Evolutionary conservation across 2,113 vertebrate genomes (phyloP), one percentile per base, ranked within the genome.

Genomic region (Antechinus flavipes): DNA sequence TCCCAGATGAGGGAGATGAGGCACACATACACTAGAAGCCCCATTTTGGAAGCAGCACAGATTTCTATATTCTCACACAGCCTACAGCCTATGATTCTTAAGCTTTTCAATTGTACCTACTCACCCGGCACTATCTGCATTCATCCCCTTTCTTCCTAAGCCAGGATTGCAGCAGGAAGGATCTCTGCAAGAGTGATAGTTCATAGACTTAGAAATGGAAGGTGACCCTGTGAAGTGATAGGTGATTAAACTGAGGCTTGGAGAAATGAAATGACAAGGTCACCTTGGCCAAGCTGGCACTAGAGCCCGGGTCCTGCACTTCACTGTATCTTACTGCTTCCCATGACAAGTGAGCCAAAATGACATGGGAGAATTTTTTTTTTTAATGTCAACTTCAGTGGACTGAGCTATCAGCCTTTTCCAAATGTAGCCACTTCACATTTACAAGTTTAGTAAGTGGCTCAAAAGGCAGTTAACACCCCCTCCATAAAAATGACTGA

Each of bases 81-180:
- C 49, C 90, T 54, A 94, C 91, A 58, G 26, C 89, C 95, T 91
- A 5, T 54, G 47, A 27, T 92, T 95, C 90, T 90, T 53, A 93
- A 95, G 93, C 30, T 23, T 96, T 95, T 94, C 96, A 47, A 89
- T 94, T 89, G 54, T 52, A 84, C 2, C n/a, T 42, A 42, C 19
- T 84, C 42, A 84, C 68, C 68, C 42, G 35, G 68, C 89, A 95
- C 46, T 93, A 54, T 91, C 58, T 93, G 26, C 46, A 91, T 92
- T 96, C 84, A 96, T 61, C 90, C 90, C 90, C 9, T 93, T 95
- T 91, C 89, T 95, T 94, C 19, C 68, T 84, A 84, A 95, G 61
- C 95, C 49, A 89, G 92, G 7, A 47, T 92, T 30, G 54, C 56
- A 92, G 47, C 26, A 91, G 54, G 91, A 7, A 27, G 76, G 54